Evolutionary conservation across 2,888 invertebrate genomes (phyloP), one percentile per base, ranked within the genome.

Genomic region (Hydrotaea cyrtoneurina): DNA sequence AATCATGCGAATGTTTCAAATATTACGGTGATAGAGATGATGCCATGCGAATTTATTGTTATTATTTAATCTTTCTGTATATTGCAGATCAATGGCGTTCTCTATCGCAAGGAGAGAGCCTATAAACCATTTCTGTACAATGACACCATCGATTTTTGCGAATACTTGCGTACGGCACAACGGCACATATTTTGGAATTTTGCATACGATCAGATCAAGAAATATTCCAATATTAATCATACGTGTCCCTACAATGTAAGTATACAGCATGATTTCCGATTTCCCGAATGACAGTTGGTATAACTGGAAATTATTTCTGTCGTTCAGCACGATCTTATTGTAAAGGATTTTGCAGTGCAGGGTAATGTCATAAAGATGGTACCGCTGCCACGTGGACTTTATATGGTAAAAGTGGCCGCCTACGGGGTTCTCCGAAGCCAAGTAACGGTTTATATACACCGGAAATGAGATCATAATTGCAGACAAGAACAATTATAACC

Each of bases 81-180:
- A 31, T 31, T 31, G 2, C 31, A 31, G 31, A 31, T 31, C 31
- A 2, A 31, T 7, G 31, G 31, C 7, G 31, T 31, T 31, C 31
- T 31, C 2, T 39, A 76, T 39, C 71, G 76, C 17, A 76, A 76
- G 21, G 72, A 71, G 13, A 26, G 62, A 11, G 76, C 43, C 26
- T 81, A 62, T 10, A 76, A 71, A 0, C 80, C 80, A 1, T 81
- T 81, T 64, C 7, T 81, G 36, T 81, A 81, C 13, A 81, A 81
- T 11, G 11, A 11, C 1, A 72, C 53, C 0, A 26, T 8, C 8
- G 55, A 81, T 10, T 55, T 53, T 26, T 81, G 80, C 11, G 31
- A 15, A 5, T 77, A 72, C 17, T 0, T 81, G 1, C 31, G 39
- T 13, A 64, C 26, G 11, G 8, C 36, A 13, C 72, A 72, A 53